phyloP scores from a whole-genome alignment of 2,113 vertebrate species.

The Sminthopsis crassicaudata region DNA sequence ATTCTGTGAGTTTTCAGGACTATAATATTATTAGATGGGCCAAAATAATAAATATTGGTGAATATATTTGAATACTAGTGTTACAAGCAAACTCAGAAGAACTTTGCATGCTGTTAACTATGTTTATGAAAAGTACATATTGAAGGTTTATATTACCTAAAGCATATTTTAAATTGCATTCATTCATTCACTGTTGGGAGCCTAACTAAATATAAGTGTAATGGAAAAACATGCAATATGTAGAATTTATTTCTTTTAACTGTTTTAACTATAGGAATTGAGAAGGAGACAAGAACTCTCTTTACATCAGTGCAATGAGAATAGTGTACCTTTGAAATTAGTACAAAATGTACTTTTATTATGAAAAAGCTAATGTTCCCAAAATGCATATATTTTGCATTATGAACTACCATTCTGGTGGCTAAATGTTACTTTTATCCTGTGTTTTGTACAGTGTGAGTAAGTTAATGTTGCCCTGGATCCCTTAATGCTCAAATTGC shows the following conservation, averaged over 20 bases:
- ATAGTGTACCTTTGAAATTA: conserved; percentile 60
- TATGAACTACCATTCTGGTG: conserved; percentile 26
- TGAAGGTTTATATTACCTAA: background rate
- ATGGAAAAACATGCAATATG: conserved; percentile 39
- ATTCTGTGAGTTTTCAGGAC: background rate
- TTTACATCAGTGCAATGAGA: conserved; percentile 54
- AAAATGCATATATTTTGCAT: conserved; percentile 47
- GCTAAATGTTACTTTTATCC: conserved; percentile 70
- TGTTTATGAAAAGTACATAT: background rate
- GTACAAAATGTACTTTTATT: conserved; percentile 23
- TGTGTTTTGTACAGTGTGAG: conserved; percentile 3
- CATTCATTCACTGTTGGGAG: conserved; percentile 17
- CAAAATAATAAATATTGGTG: conserved; percentile 1
- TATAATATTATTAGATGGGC: background rate
- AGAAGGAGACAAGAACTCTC: conserved; percentile 26
- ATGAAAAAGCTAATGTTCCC: conserved; percentile 64
- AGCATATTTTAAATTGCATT: conserved; percentile 28
- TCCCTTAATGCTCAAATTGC: conserved; percentile 60
- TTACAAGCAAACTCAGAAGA: background rate
- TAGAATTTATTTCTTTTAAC: conserved; percentile 41
- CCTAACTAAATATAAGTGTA: conserved; percentile 41
- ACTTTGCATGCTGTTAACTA: background rate
- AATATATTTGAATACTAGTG: conserved; percentile 27
- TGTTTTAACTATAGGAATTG: conserved; percentile 17
- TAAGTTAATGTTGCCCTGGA: conserved; percentile 68